These are phyloP conservation scores for Clarias gariepinus DNA, from an alignment of 2,113 vertebrate species.

Conservation along the genomic window DNA sequence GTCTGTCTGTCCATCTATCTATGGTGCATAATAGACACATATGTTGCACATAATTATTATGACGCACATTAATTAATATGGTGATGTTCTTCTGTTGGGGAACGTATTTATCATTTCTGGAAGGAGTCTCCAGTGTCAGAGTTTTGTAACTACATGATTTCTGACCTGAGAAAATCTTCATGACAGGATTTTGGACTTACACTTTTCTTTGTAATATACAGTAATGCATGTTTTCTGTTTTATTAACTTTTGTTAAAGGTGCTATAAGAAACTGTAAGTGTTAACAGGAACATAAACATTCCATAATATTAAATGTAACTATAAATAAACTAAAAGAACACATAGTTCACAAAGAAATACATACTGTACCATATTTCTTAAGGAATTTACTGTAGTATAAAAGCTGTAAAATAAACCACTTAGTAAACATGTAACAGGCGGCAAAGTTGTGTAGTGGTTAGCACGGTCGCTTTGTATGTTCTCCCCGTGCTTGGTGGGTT, in stretches of 20 bases:
- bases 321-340: neutral
- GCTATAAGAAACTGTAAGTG: neutral
- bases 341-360: neutral
- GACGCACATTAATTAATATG: neutral
- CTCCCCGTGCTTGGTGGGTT: too few species aligned
- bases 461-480: too few species aligned
- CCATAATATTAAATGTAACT: neutral
- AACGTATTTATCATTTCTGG: neutral
- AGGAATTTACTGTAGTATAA: neutral
- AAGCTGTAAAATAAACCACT: neutral
- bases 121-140: neutral
- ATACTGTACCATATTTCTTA: neutral
- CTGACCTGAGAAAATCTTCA: neutral
- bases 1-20: constrained; percentile 4
- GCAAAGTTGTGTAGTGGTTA: too few species aligned
- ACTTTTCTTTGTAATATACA: neutral
- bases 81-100: neutral
- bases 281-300: neutral
- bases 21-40: neutral
- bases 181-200: neutral
- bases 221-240: neutral
- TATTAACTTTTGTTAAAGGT: neutral
- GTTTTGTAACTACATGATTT: neutral
- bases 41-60: neutral
- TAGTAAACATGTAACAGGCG: too few species aligned